Conservation (phyloP, 2,888 invertebrate genomes). For the Sarcophaga carnaria region DNA sequence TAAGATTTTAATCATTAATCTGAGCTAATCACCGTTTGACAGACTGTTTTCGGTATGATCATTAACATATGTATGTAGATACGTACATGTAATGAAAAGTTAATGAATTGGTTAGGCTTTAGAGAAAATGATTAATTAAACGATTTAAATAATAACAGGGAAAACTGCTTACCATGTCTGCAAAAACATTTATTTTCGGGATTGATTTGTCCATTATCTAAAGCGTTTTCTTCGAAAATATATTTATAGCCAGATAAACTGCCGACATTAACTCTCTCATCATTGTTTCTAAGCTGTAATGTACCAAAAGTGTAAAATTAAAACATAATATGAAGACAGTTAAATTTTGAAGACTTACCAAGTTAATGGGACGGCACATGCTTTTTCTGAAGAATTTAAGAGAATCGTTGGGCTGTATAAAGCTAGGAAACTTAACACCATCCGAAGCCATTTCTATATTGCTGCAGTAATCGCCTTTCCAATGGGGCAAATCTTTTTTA, state of each 20-base stretch:
- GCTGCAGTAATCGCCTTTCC: constrained; percentile 89
- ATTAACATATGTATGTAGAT: not conserved
- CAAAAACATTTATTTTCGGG: constrained; percentile 93
- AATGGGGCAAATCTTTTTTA: constrained; percentile 88
- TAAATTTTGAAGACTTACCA: constrained; percentile 84
- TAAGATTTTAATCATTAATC: constrained; percentile 34
- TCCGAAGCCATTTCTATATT: constrained; percentile 90
- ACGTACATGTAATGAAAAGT: not conserved
- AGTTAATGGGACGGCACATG: constrained; percentile 90
- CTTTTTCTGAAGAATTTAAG: constrained; percentile 91
- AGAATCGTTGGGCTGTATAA: constrained; percentile 86
- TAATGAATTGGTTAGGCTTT: not conserved
- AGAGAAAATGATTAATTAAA: too few relatives aligned
- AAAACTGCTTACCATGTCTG: constrained; percentile 83
- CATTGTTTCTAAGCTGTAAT: constrained; percentile 75
- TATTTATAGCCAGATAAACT: constrained; percentile 88
- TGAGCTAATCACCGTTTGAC: not conserved
- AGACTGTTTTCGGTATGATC: not conserved
- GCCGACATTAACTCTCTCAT: constrained; percentile 84
- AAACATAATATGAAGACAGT: not conserved
- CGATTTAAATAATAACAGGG: not conserved
- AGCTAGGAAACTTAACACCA: constrained; percentile 91
- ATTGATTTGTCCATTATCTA: constrained; percentile 89
- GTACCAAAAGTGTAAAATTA: too few relatives aligned
- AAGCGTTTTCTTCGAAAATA: constrained; percentile 88